Evolutionary conservation across 92 coral and sea anemone genomes (phyloP).

Genomic region (Umimayanthus kanabou): DNA sequence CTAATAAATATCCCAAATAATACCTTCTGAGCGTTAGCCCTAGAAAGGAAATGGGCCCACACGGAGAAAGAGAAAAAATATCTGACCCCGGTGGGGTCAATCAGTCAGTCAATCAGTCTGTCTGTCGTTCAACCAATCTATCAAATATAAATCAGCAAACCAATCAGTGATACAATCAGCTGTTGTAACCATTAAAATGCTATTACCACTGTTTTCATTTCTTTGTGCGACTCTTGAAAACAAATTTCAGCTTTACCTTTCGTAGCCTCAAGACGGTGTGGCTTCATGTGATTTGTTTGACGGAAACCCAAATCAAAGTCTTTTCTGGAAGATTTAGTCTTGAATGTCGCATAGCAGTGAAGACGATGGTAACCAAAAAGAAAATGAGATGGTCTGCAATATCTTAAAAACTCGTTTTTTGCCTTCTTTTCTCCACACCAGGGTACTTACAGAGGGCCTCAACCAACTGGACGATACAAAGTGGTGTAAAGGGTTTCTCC

Average conservation of each 20-base stretch:
- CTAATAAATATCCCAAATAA: no score
- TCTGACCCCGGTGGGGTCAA: no score
- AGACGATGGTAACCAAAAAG: no score
- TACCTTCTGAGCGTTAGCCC: no score
- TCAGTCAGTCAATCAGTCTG: neutral
- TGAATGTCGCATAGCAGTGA: no score
- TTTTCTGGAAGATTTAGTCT: neutral
- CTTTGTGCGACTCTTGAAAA: neutral
- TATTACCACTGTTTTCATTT: no score
- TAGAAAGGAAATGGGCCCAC: no score
- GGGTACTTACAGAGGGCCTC: conserved; percentile 95
- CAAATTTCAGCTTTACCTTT: neutral
- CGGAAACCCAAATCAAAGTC: neutral
- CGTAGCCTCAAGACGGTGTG: neutral
- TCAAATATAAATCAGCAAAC: neutral
- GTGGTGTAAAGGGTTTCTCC: conserved; percentile 52
- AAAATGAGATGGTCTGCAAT: neutral
- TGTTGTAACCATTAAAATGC: neutral
- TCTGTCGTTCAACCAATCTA: neutral
- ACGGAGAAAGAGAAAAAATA: no score
- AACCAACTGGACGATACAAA: conserved; percentile 90
- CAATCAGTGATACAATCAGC: neutral
- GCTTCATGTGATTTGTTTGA: no score
- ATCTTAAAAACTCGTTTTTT: no score
- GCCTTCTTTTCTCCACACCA: conserved; percentile 34